Conservation (phyloP, 2,888 invertebrate species). For the Tanytarsus gracilentus region DNA sequence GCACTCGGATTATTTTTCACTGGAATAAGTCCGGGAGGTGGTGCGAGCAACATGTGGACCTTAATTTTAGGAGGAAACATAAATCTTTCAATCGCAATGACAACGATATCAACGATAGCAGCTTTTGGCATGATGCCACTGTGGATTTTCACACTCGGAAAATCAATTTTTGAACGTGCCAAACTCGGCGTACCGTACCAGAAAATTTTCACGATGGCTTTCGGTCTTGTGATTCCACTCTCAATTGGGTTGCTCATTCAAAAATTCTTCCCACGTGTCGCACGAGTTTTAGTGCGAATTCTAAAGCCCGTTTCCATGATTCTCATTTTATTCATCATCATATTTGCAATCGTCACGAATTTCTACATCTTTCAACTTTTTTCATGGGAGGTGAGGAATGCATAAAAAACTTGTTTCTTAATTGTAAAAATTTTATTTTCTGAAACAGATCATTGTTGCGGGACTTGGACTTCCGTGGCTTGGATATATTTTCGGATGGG, state of each 20-base stretch:
- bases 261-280: constrained; percentile 55
- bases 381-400: constrained; percentile 67
- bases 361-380: constrained; percentile 80
- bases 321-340: constrained; percentile 71
- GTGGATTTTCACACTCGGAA: constrained; percentile 84
- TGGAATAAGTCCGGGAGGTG: constrained; percentile 86
- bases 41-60: constrained; percentile 95
- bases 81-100: constrained; percentile 91
- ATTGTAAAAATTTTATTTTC: neutral
- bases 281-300: constrained; percentile 63
- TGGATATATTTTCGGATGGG: constrained; percentile 64
- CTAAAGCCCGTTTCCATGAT: constrained; percentile 75
- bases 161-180: constrained; percentile 60
- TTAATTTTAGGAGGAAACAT: constrained; percentile 85
- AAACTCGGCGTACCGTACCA: constrained; percentile 67
- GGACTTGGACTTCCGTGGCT: constrained; percentile 75
- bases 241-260: constrained; percentile 60
- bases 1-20: constrained; percentile 82
- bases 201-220: constrained; percentile 64
- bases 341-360: constrained; percentile 84
- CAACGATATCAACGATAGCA: constrained; percentile 52
- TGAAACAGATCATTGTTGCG: constrained; percentile 61
- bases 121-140: constrained; percentile 66
- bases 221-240: constrained; percentile 65
- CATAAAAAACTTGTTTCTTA: constrained; percentile 12